Base-by-base conservation (phyloP, 2,113 vertebrate genomes). In the Rhinopomastus cyanomelas region DNA sequence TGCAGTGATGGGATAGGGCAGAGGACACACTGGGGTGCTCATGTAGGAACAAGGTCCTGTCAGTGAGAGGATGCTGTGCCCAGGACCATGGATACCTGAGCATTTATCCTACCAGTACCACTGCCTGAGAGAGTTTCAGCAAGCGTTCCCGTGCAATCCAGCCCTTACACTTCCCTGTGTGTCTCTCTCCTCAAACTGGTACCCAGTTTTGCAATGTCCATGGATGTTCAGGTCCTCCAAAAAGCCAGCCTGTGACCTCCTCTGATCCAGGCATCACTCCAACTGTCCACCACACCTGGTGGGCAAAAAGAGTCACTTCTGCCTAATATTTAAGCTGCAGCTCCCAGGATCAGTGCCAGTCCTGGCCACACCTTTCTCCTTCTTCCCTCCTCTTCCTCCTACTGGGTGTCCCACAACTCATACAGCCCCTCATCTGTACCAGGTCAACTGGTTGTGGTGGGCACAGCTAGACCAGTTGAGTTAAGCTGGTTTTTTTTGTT, bases 1-100 rank as follows among this genome's bases (percentile, higher is more conserved):
- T 1, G 0, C 2, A 4, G 34, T 16, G n/a, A 56, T 0, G 0
- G 42, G 4, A 4, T 29, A 48, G 27, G 8, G 20, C n/a, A 49
- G 55, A 30, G 19, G 23, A 25, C 19, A 39, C 12, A 6, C n/a
- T 16, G 0, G 2, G 20, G n/a, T 19, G 30, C 3, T 60, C 0
- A 0, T 7, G 16, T n/a, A 8, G 11, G 20, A 32, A 49, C 2
- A 2, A 10, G 3, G 1, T 23, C 9, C 30, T 12, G 2, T 12
- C 27, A 26, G 9, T 46, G 22, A 12, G 49, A 76, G 39, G n/a
- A 15, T 26, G 3, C 30, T 26, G 12, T 16, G 15, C 48, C 34
- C 21, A 9, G 25, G 11, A 57, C 16, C 14, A 4, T 3, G 4
- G 32, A 62, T 25, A 25, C 7, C 12, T 12, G 16, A 67, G 34